A percentile compares a stretch with the other conserved stretches of the same genome.
These are phyloP conservation scores for Lipotes vexillifer DNA, from an alignment of 2,113 vertebrate genomes.

Conservation along the genomic window DNA sequence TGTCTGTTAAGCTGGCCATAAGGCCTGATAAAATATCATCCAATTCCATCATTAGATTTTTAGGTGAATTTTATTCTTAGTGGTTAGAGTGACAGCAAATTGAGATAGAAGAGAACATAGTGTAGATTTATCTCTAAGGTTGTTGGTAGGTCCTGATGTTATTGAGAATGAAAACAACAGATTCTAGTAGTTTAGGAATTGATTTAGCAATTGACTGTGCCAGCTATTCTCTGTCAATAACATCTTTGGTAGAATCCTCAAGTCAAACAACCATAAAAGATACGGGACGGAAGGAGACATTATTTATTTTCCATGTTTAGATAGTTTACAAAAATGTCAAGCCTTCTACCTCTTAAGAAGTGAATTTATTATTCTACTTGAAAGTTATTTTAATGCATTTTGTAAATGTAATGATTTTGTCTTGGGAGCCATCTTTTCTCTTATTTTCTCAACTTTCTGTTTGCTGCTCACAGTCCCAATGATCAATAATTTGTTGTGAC, in stretches of 20 bases:
- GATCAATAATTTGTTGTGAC: background rate
- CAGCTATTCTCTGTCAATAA: background rate
- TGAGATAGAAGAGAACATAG: background rate
- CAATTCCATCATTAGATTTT: background rate
- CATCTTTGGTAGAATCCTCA: background rate
- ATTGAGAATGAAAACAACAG: background rate
- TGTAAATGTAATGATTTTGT: background rate
- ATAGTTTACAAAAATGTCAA: conserved; percentile 26
- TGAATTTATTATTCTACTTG: background rate
- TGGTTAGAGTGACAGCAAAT: background rate
- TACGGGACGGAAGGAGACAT: background rate
- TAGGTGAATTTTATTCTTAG: background rate
- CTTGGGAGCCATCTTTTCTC: background rate
- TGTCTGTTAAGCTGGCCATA: background rate
- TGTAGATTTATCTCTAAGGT: background rate
- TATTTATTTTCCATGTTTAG: background rate
- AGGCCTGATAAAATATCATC: background rate
- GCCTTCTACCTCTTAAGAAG: background rate
- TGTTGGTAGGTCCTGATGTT: background rate
- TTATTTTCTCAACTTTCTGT: background rate
- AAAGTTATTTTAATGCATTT: background rate
- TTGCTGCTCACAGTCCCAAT: background rate
- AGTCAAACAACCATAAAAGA: background rate
- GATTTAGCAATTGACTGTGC: background rate
- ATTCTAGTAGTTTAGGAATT: background rate